Base-by-base conservation (phyloP, 2,797 vertebrate genomes). In the Silurus aristotelis region DNA sequence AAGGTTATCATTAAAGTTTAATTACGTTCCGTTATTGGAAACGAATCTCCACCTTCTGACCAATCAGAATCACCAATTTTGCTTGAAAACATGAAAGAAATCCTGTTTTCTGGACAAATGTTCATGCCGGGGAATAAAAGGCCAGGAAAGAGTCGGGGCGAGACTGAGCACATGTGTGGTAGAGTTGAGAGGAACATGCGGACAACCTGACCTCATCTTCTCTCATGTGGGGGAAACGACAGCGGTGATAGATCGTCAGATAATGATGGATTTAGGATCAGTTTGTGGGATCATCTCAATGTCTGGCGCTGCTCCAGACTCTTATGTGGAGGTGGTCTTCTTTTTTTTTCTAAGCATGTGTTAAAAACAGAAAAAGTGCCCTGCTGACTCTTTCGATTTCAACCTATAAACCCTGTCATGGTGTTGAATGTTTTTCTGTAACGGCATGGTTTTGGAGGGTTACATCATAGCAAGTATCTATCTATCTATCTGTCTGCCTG, bases 161-260 rank as follows among this genome's bases (percentile, higher is more conserved):
- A 84, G 70, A 83, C 56, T 17, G 19, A 52, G 38, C 73, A 83
- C 72, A 76, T 83, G 66, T 82, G 60, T 58, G 48, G 80, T 82
- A 55, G 14, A 80, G 78, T 80, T 80, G 78, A 80, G 43, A 80
- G 48, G 78, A 80, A 66, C 78, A 80, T 80, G 78, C 78, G 48
- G 43, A 80, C 43, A 80, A 80, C 61, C 56, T 86, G 76, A 85
- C 86, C 83, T 43, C 80, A 81, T 58, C 58, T 71, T 52, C 48
- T 87, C 80, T 58, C 25, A 63, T 66, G 79, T 43, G 38, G 64
- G 31, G 12, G 64, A 22, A 27, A 17, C 15, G 46, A 55, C 73
- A 38, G 10, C n/a, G 27, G 52, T 80, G 60, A 67, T 71, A 75
- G 55, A 71, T 25, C 78, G 70, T 43, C 66, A 79, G 43, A 19